Evolutionary conservation across 2,113 vertebrate genomes (phyloP), one percentile per base, ranked within the genome.

Genomic region (Sylvia atricapilla): DNA sequence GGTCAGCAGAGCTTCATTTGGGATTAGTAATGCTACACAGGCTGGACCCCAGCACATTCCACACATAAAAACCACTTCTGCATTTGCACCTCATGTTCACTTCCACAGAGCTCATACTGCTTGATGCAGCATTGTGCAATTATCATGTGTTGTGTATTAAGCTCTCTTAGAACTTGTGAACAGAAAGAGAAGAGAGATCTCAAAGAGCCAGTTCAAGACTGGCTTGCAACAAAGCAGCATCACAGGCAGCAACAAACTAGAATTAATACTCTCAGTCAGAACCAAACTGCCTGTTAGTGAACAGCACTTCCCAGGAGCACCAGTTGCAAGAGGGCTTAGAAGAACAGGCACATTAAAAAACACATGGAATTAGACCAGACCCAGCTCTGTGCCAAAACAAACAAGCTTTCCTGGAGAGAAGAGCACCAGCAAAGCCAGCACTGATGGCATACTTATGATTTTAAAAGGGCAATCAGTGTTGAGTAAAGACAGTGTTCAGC

Each of bases 101-200:
- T 62, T 90, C 44, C 79, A 66, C 0, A 0, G 35, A 84, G 64
- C 46, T 88, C 41, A 20, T 35, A 13, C n/a, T 16, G 9, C 1
- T 46, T 46, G 23, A 73, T 21, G 28, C 37, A 84, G 63, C 24
- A 22, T 0, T 53, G 31, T 49, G 46, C 43, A 82, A 79, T 28
- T 82, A 80, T 7, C 8, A 0, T 0, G 1, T 59, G 25, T 11
- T 43, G 18, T 9, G 35, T 6, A 75, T 0, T 5, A 72, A 60
- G 2, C 13, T 82, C 22, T 78, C 27, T 43, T 52, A 59, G 9
- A 84, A 55, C 13, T 72, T 63, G 33, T 10, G 35, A 19, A 17
- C 53, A 94, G 47, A 68, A 94, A 82, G 23, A 70, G 5, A 33
- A 58, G 79, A 62, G 9, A 90, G 46, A 62, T 62, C 46, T 90